Evolutionary conservation across 1,140 invertebrate species (phyloP).

Genomic region (Drosophila baimaii): DNA sequence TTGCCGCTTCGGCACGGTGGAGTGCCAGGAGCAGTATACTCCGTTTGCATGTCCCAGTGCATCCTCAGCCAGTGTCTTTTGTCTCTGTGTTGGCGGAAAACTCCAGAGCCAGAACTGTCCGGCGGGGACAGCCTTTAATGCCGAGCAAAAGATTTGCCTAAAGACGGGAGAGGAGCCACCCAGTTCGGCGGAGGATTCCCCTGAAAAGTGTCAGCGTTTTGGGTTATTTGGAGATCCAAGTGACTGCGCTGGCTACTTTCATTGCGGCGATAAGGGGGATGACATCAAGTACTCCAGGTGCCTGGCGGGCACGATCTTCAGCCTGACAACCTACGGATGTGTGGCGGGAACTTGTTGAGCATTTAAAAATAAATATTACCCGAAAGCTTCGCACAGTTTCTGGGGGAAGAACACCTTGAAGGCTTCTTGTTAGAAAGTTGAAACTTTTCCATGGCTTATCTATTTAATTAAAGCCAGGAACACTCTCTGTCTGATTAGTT

Average conservation of each 20-base stretch:
- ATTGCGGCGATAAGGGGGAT: slow-evolving; percentile 26
- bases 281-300: slow-evolving; percentile 31
- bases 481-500: background rate
- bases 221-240: slow-evolving; percentile 49
- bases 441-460: slow-evolving; percentile 30
- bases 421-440: too few species aligned
- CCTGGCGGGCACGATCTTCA: slow-evolving; percentile 32
- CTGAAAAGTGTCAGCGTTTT: slow-evolving; percentile 32
- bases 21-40: slow-evolving; percentile 20
- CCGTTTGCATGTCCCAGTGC: slow-evolving; percentile 8
- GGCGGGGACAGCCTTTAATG: background rate
- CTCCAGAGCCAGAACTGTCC: slow-evolving; percentile 3
- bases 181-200: background rate
- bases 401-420: background rate
- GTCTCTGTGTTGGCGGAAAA: slow-evolving; percentile 18
- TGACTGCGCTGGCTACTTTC: slow-evolving; percentile 51
- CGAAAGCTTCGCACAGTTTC: background rate
- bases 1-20: slow-evolving; percentile 11
- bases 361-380: background rate
- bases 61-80: background rate
- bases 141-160: background rate
- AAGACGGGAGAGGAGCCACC: background rate
- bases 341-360: slow-evolving; percentile 42
- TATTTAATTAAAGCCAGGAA: slow-evolving; percentile 32
- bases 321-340: slow-evolving; percentile 28